Evolutionary conservation across 1,140 invertebrate genomes (phyloP).

Genomic region (Danaus melanippus): DNA sequence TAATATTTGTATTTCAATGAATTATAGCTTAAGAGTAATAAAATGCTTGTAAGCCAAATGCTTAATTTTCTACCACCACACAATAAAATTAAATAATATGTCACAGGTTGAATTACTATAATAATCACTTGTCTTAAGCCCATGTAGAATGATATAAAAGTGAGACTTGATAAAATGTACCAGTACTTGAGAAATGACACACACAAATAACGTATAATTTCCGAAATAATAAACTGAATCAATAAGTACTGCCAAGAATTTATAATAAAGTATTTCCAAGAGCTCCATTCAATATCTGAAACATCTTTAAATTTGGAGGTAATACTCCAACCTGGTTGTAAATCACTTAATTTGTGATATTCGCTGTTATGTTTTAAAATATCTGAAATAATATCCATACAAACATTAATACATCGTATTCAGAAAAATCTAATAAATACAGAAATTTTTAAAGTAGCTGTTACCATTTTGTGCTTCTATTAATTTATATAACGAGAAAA

Average conservation of each 20-base stretch:
- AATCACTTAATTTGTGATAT: conserved; percentile 36
- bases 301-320: conserved; percentile 52
- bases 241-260: conserved; percentile 48
- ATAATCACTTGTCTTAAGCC: conserved; percentile 47
- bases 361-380: conserved; percentile 32
- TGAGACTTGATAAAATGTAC: conserved; percentile 57
- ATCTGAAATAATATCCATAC: conserved; percentile 34
- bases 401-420: no score
- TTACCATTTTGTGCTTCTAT: conserved; percentile 50
- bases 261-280: conserved; percentile 60
- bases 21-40: conserved; percentile 51
- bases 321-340: conserved; percentile 52
- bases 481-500: conserved; percentile 52
- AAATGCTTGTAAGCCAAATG: conserved; percentile 51
- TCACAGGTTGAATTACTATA: conserved; percentile 48
- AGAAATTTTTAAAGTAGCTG: background rate
- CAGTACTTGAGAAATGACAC: conserved; percentile 41
- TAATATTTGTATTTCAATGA: conserved; percentile 56
- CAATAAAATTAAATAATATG: conserved; percentile 44
- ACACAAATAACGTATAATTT: conserved; percentile 39
- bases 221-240: conserved; percentile 52
- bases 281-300: conserved; percentile 67
- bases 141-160: conserved; percentile 46
- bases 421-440: no score
- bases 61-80: conserved; percentile 45